Conservation (phyloP, 2,797 vertebrate species). For the Monodelphis domestica region DNA sequence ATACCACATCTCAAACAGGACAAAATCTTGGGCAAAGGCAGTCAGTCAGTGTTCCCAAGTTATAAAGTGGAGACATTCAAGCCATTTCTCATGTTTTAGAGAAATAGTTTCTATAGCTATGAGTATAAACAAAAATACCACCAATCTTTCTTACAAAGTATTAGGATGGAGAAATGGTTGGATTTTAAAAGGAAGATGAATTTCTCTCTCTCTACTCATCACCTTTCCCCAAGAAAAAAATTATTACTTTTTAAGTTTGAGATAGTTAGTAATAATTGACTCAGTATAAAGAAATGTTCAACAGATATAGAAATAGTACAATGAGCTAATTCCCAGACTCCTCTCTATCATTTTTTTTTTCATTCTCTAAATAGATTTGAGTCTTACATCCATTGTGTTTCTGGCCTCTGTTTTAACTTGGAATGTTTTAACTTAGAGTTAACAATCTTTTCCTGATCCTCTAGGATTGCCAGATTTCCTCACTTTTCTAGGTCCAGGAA, state of each 20-base stretch:
- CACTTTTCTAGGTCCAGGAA: neutral
- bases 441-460: neutral
- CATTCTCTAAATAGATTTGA: neutral
- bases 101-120: neutral
- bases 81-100: neutral
- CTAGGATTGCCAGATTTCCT: neutral
- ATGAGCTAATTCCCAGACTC: neutral
- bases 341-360: neutral
- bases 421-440: neutral
- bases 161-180: neutral
- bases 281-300: neutral
- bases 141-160: neutral
- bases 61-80: neutral
- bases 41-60: neutral
- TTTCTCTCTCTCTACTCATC: neutral
- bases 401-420: neutral
- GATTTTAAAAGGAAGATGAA: neutral
- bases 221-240: neutral
- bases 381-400: neutral
- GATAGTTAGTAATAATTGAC: too few relatives aligned
- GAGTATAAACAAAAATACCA: neutral
- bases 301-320: neutral
- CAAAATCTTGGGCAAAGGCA: neutral
- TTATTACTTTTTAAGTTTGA: neutral
- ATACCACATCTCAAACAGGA: neutral